Evolutionary conservation across 2,888 invertebrate genomes (phyloP).

Genomic region (Dysmachus trigonus): DNA sequence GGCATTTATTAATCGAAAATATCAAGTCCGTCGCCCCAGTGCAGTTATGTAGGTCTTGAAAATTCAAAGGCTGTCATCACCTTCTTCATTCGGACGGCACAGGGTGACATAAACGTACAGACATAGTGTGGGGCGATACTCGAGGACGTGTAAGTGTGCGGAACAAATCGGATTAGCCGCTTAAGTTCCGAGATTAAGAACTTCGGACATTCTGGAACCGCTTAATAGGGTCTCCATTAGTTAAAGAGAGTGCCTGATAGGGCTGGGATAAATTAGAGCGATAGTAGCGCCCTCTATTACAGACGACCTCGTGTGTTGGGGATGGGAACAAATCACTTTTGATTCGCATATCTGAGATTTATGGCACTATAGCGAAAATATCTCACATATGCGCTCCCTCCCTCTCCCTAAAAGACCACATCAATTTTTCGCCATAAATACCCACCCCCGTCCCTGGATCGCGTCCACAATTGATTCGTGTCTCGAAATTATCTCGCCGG

Average conservation of each 20-base stretch:
- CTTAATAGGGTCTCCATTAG: conserved; percentile 38
- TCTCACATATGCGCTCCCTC: not conserved
- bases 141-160: conserved; percentile 10
- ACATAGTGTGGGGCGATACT: not conserved
- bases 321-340: conserved; percentile 34
- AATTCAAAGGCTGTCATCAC: conserved; percentile 27
- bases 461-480: conserved; percentile 42
- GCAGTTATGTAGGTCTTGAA: not conserved
- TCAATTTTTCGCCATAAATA: conserved; percentile 27
- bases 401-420: not conserved
- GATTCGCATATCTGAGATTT: conserved; percentile 40
- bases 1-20: conserved; percentile 23
- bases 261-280: not conserved
- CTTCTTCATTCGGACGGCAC: not conserved
- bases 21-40: not conserved
- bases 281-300: not conserved
- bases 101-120: not conserved
- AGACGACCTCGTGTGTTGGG: not conserved
- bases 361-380: not conserved
- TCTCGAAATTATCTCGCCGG: conserved; percentile 40
- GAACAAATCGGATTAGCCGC: conserved; percentile 36
- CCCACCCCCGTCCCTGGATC: not conserved
- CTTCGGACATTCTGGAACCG: conserved; percentile 44
- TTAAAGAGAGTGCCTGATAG: conserved; percentile 2
- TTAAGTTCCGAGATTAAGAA: conserved; percentile 40